Conservation (phyloP, 2,113 vertebrate species). For the Cardinalis cardinalis region DNA sequence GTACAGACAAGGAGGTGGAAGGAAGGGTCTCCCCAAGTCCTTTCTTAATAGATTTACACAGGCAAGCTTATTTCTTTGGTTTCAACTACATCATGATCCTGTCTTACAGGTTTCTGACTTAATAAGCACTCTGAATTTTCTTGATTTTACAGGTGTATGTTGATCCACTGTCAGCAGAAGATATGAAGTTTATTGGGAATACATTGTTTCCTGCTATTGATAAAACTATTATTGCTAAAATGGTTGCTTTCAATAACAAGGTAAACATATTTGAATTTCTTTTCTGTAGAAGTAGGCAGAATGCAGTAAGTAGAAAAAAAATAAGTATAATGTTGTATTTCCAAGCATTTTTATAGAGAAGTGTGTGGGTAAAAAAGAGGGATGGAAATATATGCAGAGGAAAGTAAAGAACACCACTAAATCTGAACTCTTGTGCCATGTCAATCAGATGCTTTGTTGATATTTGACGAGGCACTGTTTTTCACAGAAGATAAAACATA, state of each 20-base stretch:
- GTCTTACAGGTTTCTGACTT: not conserved
- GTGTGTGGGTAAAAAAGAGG: not conserved
- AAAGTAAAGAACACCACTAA: not conserved
- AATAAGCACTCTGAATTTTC: not conserved
- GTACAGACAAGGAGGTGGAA: conserved; percentile 92
- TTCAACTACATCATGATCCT: not conserved
- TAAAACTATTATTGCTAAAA: conserved; percentile 83
- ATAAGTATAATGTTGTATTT: not conserved
- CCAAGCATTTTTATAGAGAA: not conserved
- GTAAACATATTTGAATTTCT: conserved; percentile 59
- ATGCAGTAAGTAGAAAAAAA: not conserved
- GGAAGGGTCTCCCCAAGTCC: conserved; percentile 93
- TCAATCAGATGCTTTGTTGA: not conserved
- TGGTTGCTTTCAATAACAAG: conserved; percentile 94
- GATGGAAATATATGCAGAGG: not conserved
- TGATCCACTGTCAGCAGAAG: conserved; percentile 87
- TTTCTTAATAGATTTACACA: conserved; percentile 98
- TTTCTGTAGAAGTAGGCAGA: not conserved
- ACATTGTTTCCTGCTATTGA: conserved; percentile 88
- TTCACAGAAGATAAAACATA: not conserved
- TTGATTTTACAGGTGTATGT: conserved; percentile 85
- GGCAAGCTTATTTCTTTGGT: conserved; percentile 67
- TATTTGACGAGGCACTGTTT: not conserved
- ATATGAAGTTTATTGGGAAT: conserved; percentile 91
- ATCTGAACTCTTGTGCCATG: not conserved